Evolutionary conservation across 2,797 vertebrate species (phyloP), one percentile per base, ranked within the genome.

Genomic region (Arnoldichthys spilopterus): DNA sequence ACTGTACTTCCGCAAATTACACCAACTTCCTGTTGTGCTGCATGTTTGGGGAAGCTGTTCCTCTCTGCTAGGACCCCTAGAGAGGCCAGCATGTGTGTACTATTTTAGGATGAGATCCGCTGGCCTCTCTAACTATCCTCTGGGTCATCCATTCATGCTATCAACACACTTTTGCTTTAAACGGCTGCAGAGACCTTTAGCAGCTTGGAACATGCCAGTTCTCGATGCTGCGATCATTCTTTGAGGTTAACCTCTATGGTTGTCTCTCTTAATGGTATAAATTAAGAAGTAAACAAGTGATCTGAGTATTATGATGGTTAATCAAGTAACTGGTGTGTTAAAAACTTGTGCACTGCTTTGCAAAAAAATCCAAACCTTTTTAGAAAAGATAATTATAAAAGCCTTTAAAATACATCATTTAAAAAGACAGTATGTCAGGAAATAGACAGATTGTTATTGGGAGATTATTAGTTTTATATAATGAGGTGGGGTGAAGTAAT

Each of bases 1-100:
- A 79, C 76, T 78, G 70, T 80, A 82, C 85, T 86, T 87, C 84
- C 82, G 82, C 71, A 77, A 76, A 85, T 86, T 81, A 79, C 81
- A 74, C 75, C 37, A 47, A 81, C 83, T 85, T 88, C 86, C 84
- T 86, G 86, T 84, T 84, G 47, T 81, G 62, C 34, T 18, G 30
- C 67, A 22, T 64, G 71, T 67, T 72, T 34, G 70, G 68, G 74
- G 84, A 79, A 82, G 63, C 70, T 77, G 56, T 62, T 74, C 74
- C 73, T 84, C 74, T 76, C 71, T 54, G 67, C 26, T 62, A 0
- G 61, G 78, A 70, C 59, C 77, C 72, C 82, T 30, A 45, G 70
- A 76, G 78, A 62, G 77, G 32, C 78, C 62, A 62, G 77, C 66
- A 75, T 82, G 71, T 75, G 67, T 61, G 64, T 82, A 73, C 69